Base-by-base conservation (phyloP, 2,113 vertebrate species). In the Hydropotes inermis region DNA sequence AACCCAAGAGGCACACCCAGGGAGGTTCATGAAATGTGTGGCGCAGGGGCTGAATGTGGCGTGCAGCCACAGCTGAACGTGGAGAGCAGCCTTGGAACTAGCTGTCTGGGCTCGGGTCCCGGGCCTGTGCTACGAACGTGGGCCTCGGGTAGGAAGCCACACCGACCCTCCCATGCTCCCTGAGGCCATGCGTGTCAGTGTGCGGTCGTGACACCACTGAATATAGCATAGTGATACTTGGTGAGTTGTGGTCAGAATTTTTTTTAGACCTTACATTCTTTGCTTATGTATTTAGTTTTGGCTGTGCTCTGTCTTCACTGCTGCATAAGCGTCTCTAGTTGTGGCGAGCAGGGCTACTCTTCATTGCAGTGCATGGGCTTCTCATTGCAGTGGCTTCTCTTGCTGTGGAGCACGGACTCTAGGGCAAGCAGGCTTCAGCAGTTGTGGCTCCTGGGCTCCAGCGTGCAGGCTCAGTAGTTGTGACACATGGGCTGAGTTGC, bases 21-120 rank as follows among this genome's bases (percentile, higher is more conserved):
- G n/a, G 79, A 70, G 39, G 16, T 45, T 54, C 3, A 45, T 25
- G 28, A 30, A 13, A 14, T 11, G 43, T 87, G 47, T 30, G 28
- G 19, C 12, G 3, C 64, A 9, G 64, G 64, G 30, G n/a, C n/a
- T 2, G 1, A 12, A 12, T 2, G 19, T 12, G 64, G n/a, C 2
- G n/a, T 36, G 19, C 9, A 6, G 64, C 64, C n/a, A 21, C 64
- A 36, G 64, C n/a, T n/a, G 5, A 11, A 36, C 17, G 9, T 5
- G 16, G 15, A 28, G n/a, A 8, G 33, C 61, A 13, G 61, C 61
- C 87, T 52, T 6, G 15, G 45, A 33, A n/a, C 15, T 5, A 3
- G 11, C 45, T 17, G 47, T 2, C 57, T 4, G 33, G n/a, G 87
- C 93, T 25, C 50, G 2, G 78, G 19, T 45, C 54, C 78, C 1